These are phyloP conservation scores for Trissolcus basalis DNA, from an alignment of 1,140 invertebrate species.

Conservation along the genomic window DNA sequence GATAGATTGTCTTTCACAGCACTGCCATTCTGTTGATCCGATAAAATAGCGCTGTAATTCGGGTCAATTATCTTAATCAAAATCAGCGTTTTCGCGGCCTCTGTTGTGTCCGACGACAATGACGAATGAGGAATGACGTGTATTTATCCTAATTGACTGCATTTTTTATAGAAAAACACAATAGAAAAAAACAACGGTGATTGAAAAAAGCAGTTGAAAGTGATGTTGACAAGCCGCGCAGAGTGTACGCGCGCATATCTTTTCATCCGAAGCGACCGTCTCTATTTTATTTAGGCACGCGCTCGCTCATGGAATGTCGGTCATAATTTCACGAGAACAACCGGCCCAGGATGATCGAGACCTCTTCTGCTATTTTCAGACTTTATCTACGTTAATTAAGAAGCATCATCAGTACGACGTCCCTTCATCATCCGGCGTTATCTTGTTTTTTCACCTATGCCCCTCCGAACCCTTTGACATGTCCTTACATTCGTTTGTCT, in stretches of 20 bases:
- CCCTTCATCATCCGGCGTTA: slow-evolving; percentile 34
- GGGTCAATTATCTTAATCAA: slow-evolving; percentile 26
- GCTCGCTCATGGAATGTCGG: slow-evolving; percentile 35
- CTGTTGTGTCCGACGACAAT: slow-evolving; percentile 38
- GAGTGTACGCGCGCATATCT: slow-evolving; percentile 21
- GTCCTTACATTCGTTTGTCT: not conserved
- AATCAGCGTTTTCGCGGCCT: slow-evolving; percentile 30
- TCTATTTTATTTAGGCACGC: slow-evolving; percentile 43
- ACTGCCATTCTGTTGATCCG: slow-evolving; percentile 2
- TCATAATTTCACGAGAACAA: slow-evolving; percentile 19
- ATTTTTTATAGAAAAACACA: slow-evolving; percentile 34
- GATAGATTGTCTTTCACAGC: no score
- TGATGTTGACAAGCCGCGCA: slow-evolving; percentile 34
- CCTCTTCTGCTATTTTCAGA: slow-evolving; percentile 39
- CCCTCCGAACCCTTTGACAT: slow-evolving; percentile 10
- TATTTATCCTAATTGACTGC: slow-evolving; percentile 38
- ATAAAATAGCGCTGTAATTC: slow-evolving; percentile 15
- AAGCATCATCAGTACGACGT: slow-evolving; percentile 37
- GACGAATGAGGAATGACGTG: slow-evolving; percentile 36
- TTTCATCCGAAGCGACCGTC: slow-evolving; percentile 25
- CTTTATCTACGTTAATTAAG: slow-evolving; percentile 58
- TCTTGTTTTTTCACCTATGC: slow-evolving; percentile 37
- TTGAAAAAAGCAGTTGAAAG: slow-evolving; percentile 14
- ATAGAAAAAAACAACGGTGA: slow-evolving; percentile 32
- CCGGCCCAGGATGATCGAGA: slow-evolving; percentile 26